A percentile compares a stretch with the other conserved stretches of the same genome.
phyloP scores from a whole-genome alignment of 2,797 vertebrate species.

The Alectoris magna region DNA sequence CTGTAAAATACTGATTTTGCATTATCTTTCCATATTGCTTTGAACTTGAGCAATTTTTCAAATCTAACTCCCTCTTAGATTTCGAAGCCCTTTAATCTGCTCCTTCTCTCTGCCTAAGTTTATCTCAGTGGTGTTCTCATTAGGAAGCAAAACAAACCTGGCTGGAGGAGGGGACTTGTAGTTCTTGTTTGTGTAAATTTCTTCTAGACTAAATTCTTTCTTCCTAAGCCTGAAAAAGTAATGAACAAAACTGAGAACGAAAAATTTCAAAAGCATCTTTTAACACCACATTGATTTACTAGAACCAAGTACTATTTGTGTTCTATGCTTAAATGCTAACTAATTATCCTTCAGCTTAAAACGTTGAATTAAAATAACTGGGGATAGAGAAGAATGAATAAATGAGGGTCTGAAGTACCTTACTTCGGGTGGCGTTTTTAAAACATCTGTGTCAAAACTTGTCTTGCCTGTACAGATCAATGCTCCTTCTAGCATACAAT shows the following conservation, averaged over 20 bases:
- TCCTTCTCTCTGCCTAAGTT: background rate
- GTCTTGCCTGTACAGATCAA: background rate
- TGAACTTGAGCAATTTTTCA: background rate
- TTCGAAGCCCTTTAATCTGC: background rate
- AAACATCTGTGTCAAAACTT: background rate
- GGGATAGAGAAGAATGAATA: background rate
- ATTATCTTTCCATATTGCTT: background rate
- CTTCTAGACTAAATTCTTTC: conserved; percentile 96
- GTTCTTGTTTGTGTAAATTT: conserved; percentile 98
- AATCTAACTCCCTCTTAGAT: background rate
- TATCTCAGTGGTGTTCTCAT: background rate
- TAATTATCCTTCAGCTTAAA: background rate
- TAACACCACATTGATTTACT: background rate
- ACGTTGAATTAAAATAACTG: background rate
- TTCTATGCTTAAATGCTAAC: background rate
- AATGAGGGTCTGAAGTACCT: background rate
- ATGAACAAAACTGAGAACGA: conserved; percentile 2
- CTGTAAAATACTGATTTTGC: background rate
- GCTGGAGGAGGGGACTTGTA: conserved; percentile 91
- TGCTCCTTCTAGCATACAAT: background rate
- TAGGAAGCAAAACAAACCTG: conserved; percentile 81
- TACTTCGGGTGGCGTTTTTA: background rate
- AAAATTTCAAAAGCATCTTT: background rate
- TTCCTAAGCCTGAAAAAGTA: conserved; percentile 89
- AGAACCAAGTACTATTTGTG: background rate